Evolutionary conservation across 2,888 invertebrate species (phyloP).

Genomic region (Xylocampa areola): DNA sequence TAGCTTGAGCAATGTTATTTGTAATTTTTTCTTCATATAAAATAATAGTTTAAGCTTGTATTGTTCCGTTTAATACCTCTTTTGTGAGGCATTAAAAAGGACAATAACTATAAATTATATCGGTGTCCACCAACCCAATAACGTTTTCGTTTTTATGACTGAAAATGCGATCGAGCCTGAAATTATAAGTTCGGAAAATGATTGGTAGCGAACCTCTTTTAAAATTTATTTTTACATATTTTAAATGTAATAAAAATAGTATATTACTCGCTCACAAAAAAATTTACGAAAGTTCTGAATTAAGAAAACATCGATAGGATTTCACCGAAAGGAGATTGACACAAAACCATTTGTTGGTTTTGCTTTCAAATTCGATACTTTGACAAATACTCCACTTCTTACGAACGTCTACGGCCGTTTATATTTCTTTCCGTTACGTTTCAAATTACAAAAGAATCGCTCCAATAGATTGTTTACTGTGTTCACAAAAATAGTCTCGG

Average conservation of each 20-base stretch:
- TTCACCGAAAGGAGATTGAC: constrained; percentile 24
- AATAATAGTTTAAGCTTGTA: not conserved
- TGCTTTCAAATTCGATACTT: constrained; percentile 53
- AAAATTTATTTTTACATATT: no score
- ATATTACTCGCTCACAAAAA: not conserved
- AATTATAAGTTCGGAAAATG: constrained; percentile 7
- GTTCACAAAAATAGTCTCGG: constrained; percentile 40
- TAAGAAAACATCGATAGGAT: constrained; percentile 15
- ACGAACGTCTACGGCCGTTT: constrained; percentile 34
- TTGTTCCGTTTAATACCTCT: not conserved
- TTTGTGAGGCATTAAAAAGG: constrained; percentile 7
- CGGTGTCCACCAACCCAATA: constrained; percentile 2
- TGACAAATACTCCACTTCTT: constrained; percentile 45
- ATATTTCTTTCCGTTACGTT: constrained; percentile 53
- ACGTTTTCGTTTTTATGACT: constrained; percentile 9
- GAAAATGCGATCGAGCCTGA: constrained; percentile 10
- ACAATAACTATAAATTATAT: constrained; percentile 13
- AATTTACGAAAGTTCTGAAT: constrained; percentile 4
- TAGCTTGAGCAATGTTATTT: no score
- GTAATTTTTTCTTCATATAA: no score
- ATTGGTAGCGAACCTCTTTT: not conserved
- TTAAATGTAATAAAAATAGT: not conserved
- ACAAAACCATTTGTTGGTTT: constrained; percentile 46
- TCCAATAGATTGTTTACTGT: constrained; percentile 50
- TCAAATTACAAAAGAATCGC: constrained; percentile 58